A percentile compares a stretch with the other conserved stretches of the same genome.
Conservation (phyloP, 2,797 vertebrate species). For the Malurus leucopterus region DNA sequence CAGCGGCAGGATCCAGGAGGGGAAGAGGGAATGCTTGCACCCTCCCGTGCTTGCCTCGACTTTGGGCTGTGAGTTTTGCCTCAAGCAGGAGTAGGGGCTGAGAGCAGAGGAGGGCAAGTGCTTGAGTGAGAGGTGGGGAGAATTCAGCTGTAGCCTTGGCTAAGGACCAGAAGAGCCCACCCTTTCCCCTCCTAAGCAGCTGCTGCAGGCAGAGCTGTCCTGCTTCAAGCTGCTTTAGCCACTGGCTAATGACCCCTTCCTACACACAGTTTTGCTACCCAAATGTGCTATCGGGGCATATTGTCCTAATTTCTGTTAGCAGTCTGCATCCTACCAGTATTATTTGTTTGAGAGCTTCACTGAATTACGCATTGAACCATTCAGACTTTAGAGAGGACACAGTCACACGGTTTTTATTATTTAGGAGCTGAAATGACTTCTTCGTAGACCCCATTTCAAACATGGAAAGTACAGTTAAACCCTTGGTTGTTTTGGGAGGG, state of each 20-base stretch:
- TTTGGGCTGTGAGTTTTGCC: background rate
- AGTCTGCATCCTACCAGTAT: conserved; percentile 30
- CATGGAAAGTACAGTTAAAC: conserved; percentile 11
- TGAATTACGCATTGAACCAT: background rate
- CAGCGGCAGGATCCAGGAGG: no score
- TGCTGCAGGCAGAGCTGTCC: background rate
- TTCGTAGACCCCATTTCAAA: conserved; percentile 11
- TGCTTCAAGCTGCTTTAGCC: background rate
- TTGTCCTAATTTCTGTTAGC: conserved; percentile 23
- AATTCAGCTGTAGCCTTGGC: background rate
- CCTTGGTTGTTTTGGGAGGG: conserved; percentile 34
- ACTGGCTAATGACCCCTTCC: background rate
- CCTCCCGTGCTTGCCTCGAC: fast-evolving
- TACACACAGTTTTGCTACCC: background rate
- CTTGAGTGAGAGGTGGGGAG: background rate
- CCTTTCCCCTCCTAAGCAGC: background rate
- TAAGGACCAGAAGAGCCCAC: background rate
- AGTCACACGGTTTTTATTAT: background rate
- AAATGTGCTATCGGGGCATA: background rate
- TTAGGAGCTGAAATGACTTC: conserved; percentile 5
- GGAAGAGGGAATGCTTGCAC: background rate
- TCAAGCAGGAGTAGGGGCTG: background rate
- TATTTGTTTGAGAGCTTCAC: conserved; percentile 26
- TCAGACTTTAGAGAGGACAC: background rate
- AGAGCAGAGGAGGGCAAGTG: background rate